phyloP scores from a whole-genome alignment of 2,797 vertebrate genomes.

The Champsocephalus gunnari region DNA sequence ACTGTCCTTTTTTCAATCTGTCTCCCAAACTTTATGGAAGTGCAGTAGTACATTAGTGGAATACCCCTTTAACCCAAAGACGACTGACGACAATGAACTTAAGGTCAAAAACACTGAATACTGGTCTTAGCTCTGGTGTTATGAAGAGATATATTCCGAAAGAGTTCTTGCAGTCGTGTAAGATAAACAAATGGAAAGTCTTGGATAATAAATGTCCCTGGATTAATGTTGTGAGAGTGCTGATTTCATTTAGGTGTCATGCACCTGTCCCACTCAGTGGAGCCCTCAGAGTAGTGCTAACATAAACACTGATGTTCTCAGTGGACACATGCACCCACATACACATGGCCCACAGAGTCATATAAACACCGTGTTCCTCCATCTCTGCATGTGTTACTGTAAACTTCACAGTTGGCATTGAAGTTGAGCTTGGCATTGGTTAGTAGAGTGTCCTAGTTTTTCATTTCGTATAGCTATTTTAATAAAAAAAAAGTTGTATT shows the following conservation, averaged over 20 bases:
- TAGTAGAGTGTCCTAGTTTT: neutral
- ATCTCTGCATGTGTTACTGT: constrained; percentile 22
- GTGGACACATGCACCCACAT: constrained; percentile 23
- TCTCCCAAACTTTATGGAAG: neutral
- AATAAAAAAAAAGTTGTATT: neutral
- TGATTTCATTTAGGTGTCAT: constrained; percentile 43
- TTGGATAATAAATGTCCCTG: constrained; percentile 37
- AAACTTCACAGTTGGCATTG: constrained; percentile 14
- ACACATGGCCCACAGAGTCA: constrained; percentile 17
- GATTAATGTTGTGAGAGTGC: constrained; percentile 26
- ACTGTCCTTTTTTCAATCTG: neutral
- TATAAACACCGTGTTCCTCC: constrained; percentile 25
- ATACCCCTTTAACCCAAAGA: neutral
- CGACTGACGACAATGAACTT: neutral
- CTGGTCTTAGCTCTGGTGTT: constrained; percentile 18
- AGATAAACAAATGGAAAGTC: constrained; percentile 22
- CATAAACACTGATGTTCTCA: constrained; percentile 57
- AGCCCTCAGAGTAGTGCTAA: constrained; percentile 41
- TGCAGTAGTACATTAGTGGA: neutral
- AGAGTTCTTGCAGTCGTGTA: constrained; percentile 1
- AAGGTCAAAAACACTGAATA: neutral
- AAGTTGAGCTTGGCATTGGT: constrained; percentile 8
- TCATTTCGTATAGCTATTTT: neutral
- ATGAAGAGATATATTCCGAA: neutral
- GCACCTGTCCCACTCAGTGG: constrained; percentile 44